A percentile compares a stretch with the other conserved stretches of the same genome.
phyloP scores from a whole-genome alignment of 2,113 vertebrate genomes.

The Prolemur simus region DNA sequence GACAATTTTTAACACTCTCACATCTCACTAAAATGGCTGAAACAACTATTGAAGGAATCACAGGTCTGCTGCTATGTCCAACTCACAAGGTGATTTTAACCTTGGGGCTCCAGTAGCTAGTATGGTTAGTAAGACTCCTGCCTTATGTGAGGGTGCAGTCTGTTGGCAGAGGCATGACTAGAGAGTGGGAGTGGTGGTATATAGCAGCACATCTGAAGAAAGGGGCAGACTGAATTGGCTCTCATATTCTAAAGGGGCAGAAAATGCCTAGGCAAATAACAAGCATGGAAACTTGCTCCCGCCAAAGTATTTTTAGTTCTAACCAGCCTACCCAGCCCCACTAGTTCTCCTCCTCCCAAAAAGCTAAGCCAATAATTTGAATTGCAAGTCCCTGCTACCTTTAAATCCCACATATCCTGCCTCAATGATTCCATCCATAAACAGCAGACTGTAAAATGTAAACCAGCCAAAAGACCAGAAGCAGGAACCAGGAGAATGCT shows the following conservation, averaged over 20 bases:
- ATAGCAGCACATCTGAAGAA: background rate
- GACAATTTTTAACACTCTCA: background rate
- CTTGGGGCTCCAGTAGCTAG: background rate
- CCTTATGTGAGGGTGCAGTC: background rate
- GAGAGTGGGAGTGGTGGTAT: background rate
- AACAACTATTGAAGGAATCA: background rate
- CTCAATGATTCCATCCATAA: background rate
- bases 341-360: too few species aligned
- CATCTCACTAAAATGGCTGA: background rate
- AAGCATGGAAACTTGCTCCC: background rate
- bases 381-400: background rate
- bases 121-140: background rate
- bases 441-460: background rate
- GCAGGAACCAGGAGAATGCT: background rate
- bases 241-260: background rate
- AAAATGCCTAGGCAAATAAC: background rate
- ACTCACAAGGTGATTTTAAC: background rate
- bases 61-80: background rate
- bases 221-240: background rate
- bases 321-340: background rate
- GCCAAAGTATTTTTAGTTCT: background rate
- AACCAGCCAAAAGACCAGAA: background rate
- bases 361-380: background rate
- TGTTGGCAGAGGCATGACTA: background rate
- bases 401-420: background rate